These are phyloP conservation scores for Orbicella faveolata DNA, from an alignment of 64 coral and sea anemone genomes.

Conservation along the genomic window DNA sequence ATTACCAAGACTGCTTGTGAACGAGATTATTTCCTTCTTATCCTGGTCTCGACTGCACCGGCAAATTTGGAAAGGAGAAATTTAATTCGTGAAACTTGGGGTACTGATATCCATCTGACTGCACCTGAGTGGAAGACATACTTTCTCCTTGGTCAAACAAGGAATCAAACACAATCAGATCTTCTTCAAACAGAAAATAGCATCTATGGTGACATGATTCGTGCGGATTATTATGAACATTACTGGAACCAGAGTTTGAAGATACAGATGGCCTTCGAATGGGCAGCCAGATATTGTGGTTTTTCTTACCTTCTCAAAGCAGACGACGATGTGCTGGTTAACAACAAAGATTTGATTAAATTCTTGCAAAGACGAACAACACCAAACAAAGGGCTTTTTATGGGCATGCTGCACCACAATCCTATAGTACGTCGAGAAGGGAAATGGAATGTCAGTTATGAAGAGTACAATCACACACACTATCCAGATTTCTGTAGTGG, in stretches of 20 bases:
- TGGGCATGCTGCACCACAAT: background rate
- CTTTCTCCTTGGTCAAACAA: background rate
- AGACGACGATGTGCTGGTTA: background rate
- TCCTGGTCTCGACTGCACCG: slow-evolving; percentile 5
- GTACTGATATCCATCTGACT: background rate
- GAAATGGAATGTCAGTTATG: background rate
- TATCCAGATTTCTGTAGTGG: slow-evolving; percentile 13
- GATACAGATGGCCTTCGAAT: too few relatives aligned
- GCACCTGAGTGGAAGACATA: background rate
- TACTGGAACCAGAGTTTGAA: too few relatives aligned
- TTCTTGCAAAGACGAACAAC: background rate
- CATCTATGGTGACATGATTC: background rate
- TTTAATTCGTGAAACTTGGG: background rate
- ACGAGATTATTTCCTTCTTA: background rate
- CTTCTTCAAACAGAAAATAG: background rate
- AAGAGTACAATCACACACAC: background rate
- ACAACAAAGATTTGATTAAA: background rate
- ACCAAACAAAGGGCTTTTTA: background rate
- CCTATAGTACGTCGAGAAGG: background rate
- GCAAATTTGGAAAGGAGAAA: background rate
- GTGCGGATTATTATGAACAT: too few relatives aligned
- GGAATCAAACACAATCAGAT: background rate
- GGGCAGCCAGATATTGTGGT: too few relatives aligned
- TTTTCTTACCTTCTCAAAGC: too few relatives aligned
- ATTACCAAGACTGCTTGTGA: background rate